Conservation (phyloP, 2,888 invertebrate genomes). For the Trissolcus japonicus region DNA sequence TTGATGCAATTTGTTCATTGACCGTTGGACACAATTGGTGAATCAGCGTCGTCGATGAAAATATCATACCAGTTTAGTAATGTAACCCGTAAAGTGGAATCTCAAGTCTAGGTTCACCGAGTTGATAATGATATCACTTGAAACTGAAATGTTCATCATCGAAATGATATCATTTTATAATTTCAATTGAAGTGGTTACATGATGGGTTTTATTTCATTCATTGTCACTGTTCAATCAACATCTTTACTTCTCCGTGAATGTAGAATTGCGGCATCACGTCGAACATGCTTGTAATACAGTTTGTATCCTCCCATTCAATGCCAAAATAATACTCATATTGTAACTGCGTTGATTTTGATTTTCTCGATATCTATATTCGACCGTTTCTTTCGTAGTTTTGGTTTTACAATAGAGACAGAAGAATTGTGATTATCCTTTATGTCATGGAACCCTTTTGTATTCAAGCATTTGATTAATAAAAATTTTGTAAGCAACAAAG, state of each 20-base stretch:
- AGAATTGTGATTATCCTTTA: constrained; percentile 22
- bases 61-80: constrained; percentile 19
- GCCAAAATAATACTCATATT: constrained; percentile 42
- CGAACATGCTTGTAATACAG: constrained; percentile 29
- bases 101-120: constrained; percentile 12
- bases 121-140: not conserved
- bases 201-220: not conserved
- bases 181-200: too few species aligned
- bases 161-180: too few species aligned
- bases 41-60: constrained; percentile 25
- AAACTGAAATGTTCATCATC: too few species aligned
- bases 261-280: constrained; percentile 11
- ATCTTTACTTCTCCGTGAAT: constrained; percentile 6
- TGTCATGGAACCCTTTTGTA: constrained; percentile 68
- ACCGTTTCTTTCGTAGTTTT: constrained; percentile 4
- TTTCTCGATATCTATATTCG: not conserved
- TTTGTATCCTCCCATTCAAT: constrained; percentile 26
- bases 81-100: constrained; percentile 6
- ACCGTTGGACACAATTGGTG: constrained; percentile 22
- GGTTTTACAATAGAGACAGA: not conserved
- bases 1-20: constrained; percentile 24
- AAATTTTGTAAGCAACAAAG: constrained; percentile 64
- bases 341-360: constrained; percentile 9
- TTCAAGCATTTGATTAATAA: constrained; percentile 73
- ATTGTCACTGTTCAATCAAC: not conserved